Evolutionary conservation across 2,888 invertebrate species (phyloP).

Genomic region (Hypsopygia costalis): DNA sequence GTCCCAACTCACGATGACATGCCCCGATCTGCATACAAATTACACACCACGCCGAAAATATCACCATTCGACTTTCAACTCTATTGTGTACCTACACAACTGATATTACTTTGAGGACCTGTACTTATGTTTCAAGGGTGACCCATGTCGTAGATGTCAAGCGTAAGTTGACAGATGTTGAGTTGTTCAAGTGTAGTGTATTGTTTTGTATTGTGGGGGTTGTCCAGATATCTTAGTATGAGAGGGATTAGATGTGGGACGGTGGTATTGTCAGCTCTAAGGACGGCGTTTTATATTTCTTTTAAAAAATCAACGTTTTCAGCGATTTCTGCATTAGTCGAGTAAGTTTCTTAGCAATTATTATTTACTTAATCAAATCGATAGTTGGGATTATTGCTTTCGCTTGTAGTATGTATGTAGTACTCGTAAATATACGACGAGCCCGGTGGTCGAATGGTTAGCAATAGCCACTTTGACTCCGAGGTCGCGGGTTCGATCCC

Average conservation of each 20-base stretch:
- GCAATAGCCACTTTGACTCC: too few species aligned
- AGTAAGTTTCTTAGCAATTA: too few species aligned
- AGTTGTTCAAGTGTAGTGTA: conserved; percentile 18
- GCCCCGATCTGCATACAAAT: conserved; percentile 40
- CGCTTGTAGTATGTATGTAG: too few species aligned
- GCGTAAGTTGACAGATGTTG: conserved; percentile 20
- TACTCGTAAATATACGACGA: too few species aligned
- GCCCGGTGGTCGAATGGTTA: too few species aligned
- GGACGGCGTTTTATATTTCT: too few species aligned
- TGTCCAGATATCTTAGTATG: not conserved
- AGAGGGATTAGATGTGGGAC: not conserved
- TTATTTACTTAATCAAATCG: too few species aligned
- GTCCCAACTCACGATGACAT: conserved; percentile 38
- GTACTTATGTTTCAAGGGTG: conserved; percentile 8
- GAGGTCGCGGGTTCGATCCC: too few species aligned
- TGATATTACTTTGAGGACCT: not conserved
- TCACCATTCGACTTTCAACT: not conserved
- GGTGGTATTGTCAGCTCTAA: not conserved
- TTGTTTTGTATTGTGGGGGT: conserved; percentile 23
- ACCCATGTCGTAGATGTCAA: conserved; percentile 29
- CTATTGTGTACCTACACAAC: not conserved
- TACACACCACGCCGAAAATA: conserved; percentile 18
- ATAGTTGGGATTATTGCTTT: too few species aligned
- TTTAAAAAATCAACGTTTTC: too few species aligned
- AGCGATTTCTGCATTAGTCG: too few species aligned